Evolutionary conservation across 2,888 invertebrate species (phyloP).

Genomic region (Seira musarum): DNA sequence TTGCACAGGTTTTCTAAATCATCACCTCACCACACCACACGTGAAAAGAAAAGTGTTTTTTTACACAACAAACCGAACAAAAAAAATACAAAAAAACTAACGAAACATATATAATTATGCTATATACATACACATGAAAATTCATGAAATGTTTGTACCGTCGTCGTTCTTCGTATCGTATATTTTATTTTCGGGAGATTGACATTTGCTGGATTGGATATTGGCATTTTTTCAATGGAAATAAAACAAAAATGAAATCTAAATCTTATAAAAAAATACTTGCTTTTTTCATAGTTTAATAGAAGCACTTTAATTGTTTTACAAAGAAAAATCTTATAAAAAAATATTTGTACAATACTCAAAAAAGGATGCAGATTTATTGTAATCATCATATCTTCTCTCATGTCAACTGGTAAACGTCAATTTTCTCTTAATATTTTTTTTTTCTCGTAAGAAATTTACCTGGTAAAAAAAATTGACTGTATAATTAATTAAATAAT

Average conservation of each 20-base stretch:
- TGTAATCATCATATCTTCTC: constrained; percentile 28
- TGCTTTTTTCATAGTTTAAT: no score
- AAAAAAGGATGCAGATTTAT: not conserved
- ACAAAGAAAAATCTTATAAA: not conserved
- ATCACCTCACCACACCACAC: not conserved
- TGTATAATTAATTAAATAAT: not conserved
- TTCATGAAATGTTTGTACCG: not conserved
- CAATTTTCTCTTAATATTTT: constrained; percentile 27
- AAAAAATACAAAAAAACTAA: not conserved
- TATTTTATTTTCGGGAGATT: not conserved
- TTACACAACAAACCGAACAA: not conserved
- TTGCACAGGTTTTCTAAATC: constrained; percentile 32
- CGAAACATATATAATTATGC: no score
- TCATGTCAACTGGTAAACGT: constrained; percentile 21
- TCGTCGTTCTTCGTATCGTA: not conserved
- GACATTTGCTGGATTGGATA: not conserved
- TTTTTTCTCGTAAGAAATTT: not conserved
- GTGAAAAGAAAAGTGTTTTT: not conserved
- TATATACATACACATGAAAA: no score
- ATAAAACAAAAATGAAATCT: not conserved
- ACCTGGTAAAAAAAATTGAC: constrained; percentile 30
- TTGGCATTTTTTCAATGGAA: not conserved
- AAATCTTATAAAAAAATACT: not conserved
- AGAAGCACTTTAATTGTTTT: no score
- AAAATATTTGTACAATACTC: not conserved